Conservation (phyloP, 2,888 invertebrate genomes). For the Sesamia inferens region DNA sequence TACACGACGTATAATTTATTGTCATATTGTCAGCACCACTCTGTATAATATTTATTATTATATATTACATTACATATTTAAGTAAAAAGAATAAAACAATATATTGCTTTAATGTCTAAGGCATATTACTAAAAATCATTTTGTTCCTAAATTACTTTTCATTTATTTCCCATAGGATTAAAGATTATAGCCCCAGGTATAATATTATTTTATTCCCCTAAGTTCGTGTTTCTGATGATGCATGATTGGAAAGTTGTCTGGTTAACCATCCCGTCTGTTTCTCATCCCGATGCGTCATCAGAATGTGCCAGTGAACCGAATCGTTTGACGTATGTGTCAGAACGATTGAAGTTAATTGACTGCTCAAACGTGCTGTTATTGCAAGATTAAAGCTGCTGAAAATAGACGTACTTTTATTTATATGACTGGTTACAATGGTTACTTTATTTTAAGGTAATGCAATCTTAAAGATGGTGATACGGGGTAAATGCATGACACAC, state of each 20-base stretch:
- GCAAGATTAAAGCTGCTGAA: slow-evolving; percentile 9
- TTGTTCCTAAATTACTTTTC: not conserved
- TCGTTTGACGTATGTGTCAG: slow-evolving; percentile 34
- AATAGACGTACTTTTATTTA: slow-evolving; percentile 22
- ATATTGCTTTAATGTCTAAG: not conserved
- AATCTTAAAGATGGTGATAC: not conserved
- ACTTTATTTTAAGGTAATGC: not conserved
- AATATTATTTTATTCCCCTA: not conserved
- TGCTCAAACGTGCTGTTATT: slow-evolving; percentile 14
- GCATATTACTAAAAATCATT: not conserved
- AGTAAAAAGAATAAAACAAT: no score
- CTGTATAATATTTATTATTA: no score
- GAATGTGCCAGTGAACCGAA: slow-evolving; percentile 20
- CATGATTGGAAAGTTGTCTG: not conserved
- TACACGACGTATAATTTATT: no score
- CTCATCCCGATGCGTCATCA: slow-evolving; percentile 38
- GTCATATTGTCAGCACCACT: no score
- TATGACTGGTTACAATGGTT: not conserved
- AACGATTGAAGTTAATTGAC: slow-evolving; percentile 34
- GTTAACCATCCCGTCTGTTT: not conserved
- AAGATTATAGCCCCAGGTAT: not conserved
- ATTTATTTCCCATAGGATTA: not conserved
- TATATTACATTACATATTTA: no score
- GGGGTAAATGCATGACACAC: not conserved
- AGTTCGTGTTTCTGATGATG: no score